Evolutionary conservation across 2,113 vertebrate species (phyloP), one percentile per base, ranked within the genome.

Genomic region (Antidorcas marsupialis): DNA sequence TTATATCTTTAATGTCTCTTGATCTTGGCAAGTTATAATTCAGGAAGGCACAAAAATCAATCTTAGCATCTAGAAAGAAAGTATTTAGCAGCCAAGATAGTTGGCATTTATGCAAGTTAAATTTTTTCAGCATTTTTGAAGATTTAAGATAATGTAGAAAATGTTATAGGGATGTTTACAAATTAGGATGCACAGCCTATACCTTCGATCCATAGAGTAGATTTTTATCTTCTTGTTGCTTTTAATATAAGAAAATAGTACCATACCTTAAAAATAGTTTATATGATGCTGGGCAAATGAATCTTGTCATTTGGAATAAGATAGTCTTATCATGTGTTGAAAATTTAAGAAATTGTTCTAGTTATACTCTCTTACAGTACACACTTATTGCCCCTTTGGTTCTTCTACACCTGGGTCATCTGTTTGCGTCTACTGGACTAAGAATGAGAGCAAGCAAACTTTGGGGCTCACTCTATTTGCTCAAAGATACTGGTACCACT

Each of bases 31-130:
- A 97, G 76, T 97, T n/a, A 5, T 96, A 98, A 96, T 97, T 98
- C 96, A 98, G 88, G 62, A 96, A 97, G 96, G 78, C 90, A 97
- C 62, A 91, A 98, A 98, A 98, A 98, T 98, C 91, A 87, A 91
- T 97, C 95, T 97, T 95, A 52, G 36, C 90, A n/a, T 94, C 97
- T 0, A 30, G 95, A 98, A 98, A 45, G 94, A 97, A 98, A 98
- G 97, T 97, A 98, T 97, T 97, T 97, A 97, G 94, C 91, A 47
- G 2, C 95, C 97, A 98, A 97, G 1, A 89, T 93, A 97, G 97
- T 95, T 96, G 98, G 93, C 55, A 98, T 95, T 98, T 98, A 98
- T 97, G 94, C 47, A 98, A 98, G 89, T 76, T 91, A 57, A 86
- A 87, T 89, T 94, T 83, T 97, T 98, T 95, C 93, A 98, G 95